Base-by-base conservation (phyloP, 2,797 vertebrate species). In the Setipinna tenuifilis region DNA sequence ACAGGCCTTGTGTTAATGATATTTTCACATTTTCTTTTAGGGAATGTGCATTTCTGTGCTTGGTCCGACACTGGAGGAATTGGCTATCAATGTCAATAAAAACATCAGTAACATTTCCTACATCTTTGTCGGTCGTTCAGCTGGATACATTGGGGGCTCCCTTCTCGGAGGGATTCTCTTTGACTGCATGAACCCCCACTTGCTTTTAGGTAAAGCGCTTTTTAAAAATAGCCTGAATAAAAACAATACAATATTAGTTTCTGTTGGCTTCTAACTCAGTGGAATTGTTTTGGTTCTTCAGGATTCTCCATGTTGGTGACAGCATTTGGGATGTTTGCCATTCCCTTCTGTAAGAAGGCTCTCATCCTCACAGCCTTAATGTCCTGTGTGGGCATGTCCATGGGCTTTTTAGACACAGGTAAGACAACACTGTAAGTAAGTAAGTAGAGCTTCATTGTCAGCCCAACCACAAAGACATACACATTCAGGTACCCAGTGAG, bases 361-460 rank as follows among this genome's bases (percentile, higher is more conserved):
- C 86, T 93, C 46, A 57, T 96, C 31, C 94, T 96, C 83, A 94
- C 95, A 0, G 87, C 16, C 2, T 88, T 97, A 84, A 97, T 98
- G 94, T 96, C 95, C 58, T 83, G 96, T 87, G 95, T 98, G 9
- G 98, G 98, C 21, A 89, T 94, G 62, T 96, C 97, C 0, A 95
- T 97, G 94, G 98, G 98, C 6, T 87, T 97, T 88, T 91, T 99
- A 89, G 98, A 99, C 86, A 99, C 97, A 93, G 98, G 98, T 99
- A 87, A 87, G 80, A 83, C 10, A 61, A 54, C 14, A 41, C 35
- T 41, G 35, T 41, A 41, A 14, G 2, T 14, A 54, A 54, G 50
- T 14, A 54, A 54, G 14, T 54, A 54, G 14, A 54, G 50, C 50
- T 54, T 54, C 9, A 41, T 41, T 41, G 35, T 41, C 2, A 41